phyloP scores from a whole-genome alignment of 2,113 vertebrate genomes.

The Coreoperca whiteheadi region DNA sequence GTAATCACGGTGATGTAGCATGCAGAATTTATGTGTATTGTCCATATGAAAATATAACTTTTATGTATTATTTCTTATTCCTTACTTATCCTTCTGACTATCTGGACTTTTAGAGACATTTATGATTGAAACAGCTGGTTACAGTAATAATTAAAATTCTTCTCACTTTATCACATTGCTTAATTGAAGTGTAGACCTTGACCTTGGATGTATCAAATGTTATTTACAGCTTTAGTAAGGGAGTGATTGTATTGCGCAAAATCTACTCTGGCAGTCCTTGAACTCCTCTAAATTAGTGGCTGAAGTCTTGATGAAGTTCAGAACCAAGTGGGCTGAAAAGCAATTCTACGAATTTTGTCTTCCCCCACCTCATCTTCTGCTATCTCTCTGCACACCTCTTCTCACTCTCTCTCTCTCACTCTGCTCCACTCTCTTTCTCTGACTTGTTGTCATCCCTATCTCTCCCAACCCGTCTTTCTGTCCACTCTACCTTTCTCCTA shows the following conservation, averaged over 20 bases:
- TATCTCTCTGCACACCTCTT: slow-evolving; percentile 64
- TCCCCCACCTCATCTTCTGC: slow-evolving; percentile 72
- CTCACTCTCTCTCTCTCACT: slow-evolving; percentile 18
- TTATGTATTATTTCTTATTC: slow-evolving; percentile 10
- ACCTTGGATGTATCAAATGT: slow-evolving; percentile 71
- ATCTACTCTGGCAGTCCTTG: slow-evolving; percentile 70
- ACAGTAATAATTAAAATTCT: slow-evolving; percentile 50
- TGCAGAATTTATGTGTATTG: not conserved
- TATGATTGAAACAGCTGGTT: slow-evolving; percentile 53
- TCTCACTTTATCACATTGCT: slow-evolving; percentile 54
- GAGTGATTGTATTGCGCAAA: slow-evolving; percentile 71
- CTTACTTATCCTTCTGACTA: not conserved
- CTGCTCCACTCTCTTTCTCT: slow-evolving; percentile 31
- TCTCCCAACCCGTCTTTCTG: slow-evolving; percentile 60
- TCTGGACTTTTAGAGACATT: slow-evolving; percentile 14
- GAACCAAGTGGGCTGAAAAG: slow-evolving; percentile 73
- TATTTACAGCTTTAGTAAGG: slow-evolving; percentile 74
- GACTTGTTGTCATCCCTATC: slow-evolving; percentile 59
- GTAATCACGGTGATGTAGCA: slow-evolving; percentile 3
- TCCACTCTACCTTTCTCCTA: slow-evolving; percentile 75
- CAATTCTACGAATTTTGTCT: slow-evolving; percentile 70
- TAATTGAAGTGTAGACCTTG: slow-evolving; percentile 67
- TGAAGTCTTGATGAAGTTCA: slow-evolving; percentile 70
- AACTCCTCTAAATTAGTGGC: slow-evolving; percentile 72
- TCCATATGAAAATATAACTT: not conserved